Conservation (phyloP, 2,797 vertebrate genomes). For the Crenichthys baileyi region DNA sequence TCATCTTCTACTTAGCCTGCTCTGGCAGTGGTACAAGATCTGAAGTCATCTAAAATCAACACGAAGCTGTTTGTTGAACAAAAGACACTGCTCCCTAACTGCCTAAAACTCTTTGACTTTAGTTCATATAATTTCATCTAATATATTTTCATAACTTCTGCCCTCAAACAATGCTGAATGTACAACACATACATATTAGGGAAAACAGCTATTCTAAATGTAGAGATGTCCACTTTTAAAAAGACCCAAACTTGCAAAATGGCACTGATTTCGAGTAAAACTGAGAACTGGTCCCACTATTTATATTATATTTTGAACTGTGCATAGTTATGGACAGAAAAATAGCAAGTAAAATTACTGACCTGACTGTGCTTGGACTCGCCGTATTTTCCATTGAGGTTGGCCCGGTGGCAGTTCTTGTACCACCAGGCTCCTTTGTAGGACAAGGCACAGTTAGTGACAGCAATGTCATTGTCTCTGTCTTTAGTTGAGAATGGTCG, state of each 20-base stretch:
- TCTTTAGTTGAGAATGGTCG: slow-evolving; percentile 98
- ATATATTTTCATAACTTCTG: neutral
- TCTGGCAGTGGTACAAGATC: neutral
- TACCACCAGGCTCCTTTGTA: slow-evolving; percentile 99
- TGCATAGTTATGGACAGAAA: neutral
- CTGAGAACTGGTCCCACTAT: neutral
- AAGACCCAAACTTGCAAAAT: neutral
- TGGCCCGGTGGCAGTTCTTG: slow-evolving; percentile 98
- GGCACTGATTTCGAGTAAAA: neutral
- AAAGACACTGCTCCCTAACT: neutral
- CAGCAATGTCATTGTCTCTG: slow-evolving; percentile 96
- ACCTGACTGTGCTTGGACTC: slow-evolving; percentile 99
- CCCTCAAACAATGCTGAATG: neutral
- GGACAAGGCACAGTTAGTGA: slow-evolving; percentile 97
- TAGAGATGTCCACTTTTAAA: neutral
- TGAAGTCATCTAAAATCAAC: neutral
- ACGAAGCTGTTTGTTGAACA: neutral
- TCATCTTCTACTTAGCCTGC: neutral
- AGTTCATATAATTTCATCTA: neutral
- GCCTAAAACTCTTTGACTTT: neutral
- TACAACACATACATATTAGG: no score
- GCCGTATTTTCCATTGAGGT: slow-evolving; percentile 98
- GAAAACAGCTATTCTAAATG: neutral
- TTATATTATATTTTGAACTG: neutral
- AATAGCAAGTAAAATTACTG: slow-evolving; percentile 45